Base-by-base conservation (phyloP, 2,797 vertebrate genomes). In the Apogon talboti region DNA sequence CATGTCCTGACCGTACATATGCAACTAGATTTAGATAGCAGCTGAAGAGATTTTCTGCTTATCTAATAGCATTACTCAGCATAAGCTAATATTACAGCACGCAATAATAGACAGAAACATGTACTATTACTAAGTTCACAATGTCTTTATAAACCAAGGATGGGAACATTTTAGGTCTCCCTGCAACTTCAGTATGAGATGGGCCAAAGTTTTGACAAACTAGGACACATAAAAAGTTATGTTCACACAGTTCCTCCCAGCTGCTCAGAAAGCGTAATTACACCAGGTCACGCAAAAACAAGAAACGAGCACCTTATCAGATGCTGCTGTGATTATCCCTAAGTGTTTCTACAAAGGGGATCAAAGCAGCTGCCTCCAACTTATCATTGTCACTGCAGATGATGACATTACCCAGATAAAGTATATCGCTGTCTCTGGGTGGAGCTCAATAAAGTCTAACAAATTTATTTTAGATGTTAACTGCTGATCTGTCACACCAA, bases 321-420 rank as follows among this genome's bases (percentile, higher is more conserved):
- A 79, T 66, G 67, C 47, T 68, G 66, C 61, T 79, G 77, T 78
- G 76, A 85, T 89, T 75, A 80, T 79, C 58, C 51, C 24, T 44
- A 45, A 78, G 61, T 79, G 68, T 74, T 82, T 76, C 60, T 79
- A 66, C 38, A 56, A 60, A 78, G 52, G n/a, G 40, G 74, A 72
- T 68, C 58, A 78, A 71, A 66, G 72, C 77, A 54, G 55, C 55
- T 13, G 21, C 66, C 51, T 66, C 54, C n/a, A 53, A 55, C 73
- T 81, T 72, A 79, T 84, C 64, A 28, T 60, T 67, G 54, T 66
- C 68, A 61, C 33, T 76, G 50, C 54, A 67, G 71, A 72, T 42
- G 41, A 77, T 59, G 66, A 82, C 54, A 84, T 74, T 62, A 67
- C 66, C 15, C 3, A 77, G 71, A 85, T 63, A 66, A 37, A 56